Evolutionary conservation across 2,797 vertebrate species (phyloP), one percentile per base, ranked within the genome.

Genomic region (Merluccius polli): DNA sequence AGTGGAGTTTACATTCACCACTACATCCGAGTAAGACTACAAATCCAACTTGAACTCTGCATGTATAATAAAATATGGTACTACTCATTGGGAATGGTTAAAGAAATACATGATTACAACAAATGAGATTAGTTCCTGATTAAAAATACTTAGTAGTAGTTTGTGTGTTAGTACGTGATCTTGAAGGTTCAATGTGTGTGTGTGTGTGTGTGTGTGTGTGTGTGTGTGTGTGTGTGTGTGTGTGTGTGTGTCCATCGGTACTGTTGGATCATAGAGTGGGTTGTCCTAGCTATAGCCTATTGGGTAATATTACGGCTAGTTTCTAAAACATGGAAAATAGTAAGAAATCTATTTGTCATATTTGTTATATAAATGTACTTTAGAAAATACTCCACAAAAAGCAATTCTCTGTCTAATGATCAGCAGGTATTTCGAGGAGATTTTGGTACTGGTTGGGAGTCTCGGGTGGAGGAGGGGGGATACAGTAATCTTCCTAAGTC

Each of bases 341-440:
- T 16, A 38, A 1, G 15, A 63, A 35, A 32, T 12, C 35, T 29
- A n/a, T n/a, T n/a, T 2, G 8, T 13, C 33, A 8, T 31, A 7
- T 27, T 5, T 4, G 9, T 59, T 70, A 70, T 9, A 77, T 77
- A 81, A 76, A 75, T 75, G 36, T 65, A 27, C 13, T 74, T 63
- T 30, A 15, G 24, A 36, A 65, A 77, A 71, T 78, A 88, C 83
- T 87, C 86, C 80, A 84, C 85, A 77, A 74, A 30, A 75, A 79
- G 82, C 72, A 2, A 13, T 73, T 81, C 71, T 72, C 71, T 72
- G 71, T 36, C 31, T 48, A 76, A 72, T 77, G 69, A 80, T 36
- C 33, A 87, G 75, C 67, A 80, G 80, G 84, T 88, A 70, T 78
- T 76, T 74, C 36, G 12, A 48, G 67, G 72, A 78, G 82, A 79